Conservation (phyloP, 2,113 vertebrate species). For the Perca schrenkii region DNA sequence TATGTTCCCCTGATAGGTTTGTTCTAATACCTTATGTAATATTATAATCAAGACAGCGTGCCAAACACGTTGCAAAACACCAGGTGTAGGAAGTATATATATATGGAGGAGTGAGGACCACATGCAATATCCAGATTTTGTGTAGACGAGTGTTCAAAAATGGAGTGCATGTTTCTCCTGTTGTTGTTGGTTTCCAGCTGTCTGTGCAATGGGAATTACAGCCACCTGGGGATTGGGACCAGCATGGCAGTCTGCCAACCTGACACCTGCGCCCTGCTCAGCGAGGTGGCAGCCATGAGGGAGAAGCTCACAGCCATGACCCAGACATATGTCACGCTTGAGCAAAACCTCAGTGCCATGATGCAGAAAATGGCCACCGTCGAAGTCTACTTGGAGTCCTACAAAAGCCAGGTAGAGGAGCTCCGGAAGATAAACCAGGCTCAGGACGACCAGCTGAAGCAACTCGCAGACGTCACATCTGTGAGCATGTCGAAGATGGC, state of each 20-base stretch:
- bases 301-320: constrained; percentile 27
- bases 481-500: neutral
- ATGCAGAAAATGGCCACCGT: constrained; percentile 7
- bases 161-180: neutral
- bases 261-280: constrained; percentile 60
- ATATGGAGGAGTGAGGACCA: neutral
- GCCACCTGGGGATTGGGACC: constrained; percentile 30
- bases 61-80: neutral
- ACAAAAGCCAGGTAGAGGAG: neutral
- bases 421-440: neutral
- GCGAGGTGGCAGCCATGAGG: constrained; percentile 38
- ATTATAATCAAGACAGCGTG: neutral
- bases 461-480: neutral
- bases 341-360: neutral
- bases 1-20: neutral
- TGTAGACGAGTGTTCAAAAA: neutral
- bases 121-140: neutral
- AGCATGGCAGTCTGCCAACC: constrained; percentile 45
- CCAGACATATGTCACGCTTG: neutral
- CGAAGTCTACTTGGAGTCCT: neutral
- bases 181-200: constrained; percentile 32
- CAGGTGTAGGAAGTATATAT: neutral
- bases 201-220: constrained; percentile 31
- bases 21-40: neutral
- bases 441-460: constrained; percentile 22